phyloP scores from a whole-genome alignment of 2,113 vertebrate genomes.

The Bungarus multicinctus region DNA sequence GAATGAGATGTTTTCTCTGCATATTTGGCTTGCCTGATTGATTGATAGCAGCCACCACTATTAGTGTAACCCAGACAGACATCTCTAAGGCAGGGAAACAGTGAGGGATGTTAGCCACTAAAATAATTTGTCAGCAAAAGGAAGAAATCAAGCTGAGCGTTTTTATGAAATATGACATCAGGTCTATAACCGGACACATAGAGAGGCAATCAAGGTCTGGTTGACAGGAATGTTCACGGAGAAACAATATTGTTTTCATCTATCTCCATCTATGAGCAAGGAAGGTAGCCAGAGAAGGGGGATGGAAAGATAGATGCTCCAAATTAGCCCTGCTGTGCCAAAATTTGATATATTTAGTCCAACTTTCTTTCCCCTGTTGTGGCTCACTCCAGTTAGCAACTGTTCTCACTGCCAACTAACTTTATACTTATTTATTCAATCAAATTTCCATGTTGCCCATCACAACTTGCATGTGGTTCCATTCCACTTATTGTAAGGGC shows the following conservation, averaged over 20 bases:
- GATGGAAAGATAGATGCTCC: not conserved
- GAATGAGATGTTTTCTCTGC: not conserved
- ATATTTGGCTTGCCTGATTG: not conserved
- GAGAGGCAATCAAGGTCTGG: accelerated
- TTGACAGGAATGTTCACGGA: not conserved
- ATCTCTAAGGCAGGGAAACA: not conserved
- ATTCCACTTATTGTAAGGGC: not conserved
- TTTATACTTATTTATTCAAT: not conserved
- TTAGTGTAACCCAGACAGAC: not conserved
- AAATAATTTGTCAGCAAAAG: not conserved
- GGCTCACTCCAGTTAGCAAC: not conserved
- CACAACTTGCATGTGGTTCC: not conserved
- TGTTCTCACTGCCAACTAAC: not conserved
- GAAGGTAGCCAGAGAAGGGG: not conserved
- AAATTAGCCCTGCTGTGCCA: not conserved
- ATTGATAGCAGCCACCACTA: accelerated
- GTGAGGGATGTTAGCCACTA: accelerated
- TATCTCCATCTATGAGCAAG: not conserved
- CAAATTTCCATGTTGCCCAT: not conserved
- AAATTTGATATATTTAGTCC: not conserved
- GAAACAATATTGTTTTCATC: accelerated
- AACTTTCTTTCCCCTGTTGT: not conserved
- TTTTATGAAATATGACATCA: not conserved
- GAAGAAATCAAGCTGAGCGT: not conserved
- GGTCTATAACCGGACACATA: not conserved